Percentiles rank a stretch among this genome's conserved stretches.
Conservation (phyloP, 37 sponge, comb jelly and placozoan species). For the Spongia lamella region DNA sequence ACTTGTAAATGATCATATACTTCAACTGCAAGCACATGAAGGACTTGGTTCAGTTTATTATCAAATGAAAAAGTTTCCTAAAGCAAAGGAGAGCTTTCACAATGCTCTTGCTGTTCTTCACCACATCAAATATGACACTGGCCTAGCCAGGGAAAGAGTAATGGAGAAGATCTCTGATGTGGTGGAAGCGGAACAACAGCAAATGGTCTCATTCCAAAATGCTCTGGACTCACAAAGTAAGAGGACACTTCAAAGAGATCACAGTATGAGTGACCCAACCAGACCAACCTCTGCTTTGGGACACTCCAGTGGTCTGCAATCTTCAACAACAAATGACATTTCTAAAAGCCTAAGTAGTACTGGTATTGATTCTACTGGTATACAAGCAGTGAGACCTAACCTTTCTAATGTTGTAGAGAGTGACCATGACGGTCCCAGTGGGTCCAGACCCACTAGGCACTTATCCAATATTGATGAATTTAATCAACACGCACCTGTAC, state of each 20-base stretch:
- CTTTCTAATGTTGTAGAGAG: too few relatives aligned
- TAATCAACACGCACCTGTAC: too few relatives aligned
- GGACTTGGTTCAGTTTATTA: conserved; percentile 58
- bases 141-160: conserved; percentile 69
- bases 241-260: background rate
- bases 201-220: background rate
- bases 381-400: too few relatives aligned
- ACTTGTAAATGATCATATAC: conserved; percentile 10
- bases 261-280: background rate
- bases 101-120: conserved; percentile 49
- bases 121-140: conserved; percentile 52
- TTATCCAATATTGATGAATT: too few relatives aligned
- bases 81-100: conserved; percentile 48
- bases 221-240: background rate
- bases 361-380: too few relatives aligned
- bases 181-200: conserved; percentile 40
- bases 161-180: conserved; percentile 78
- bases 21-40: conserved; percentile 72
- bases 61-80: conserved; percentile 18
- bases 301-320: too few relatives aligned
- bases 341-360: too few relatives aligned
- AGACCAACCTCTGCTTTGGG: too few relatives aligned
- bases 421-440: too few relatives aligned
- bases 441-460: too few relatives aligned
- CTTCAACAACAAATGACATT: too few relatives aligned